These are phyloP conservation scores for Nyctibius grandis DNA, from an alignment of 2,797 vertebrate species.

Conservation along the genomic window DNA sequence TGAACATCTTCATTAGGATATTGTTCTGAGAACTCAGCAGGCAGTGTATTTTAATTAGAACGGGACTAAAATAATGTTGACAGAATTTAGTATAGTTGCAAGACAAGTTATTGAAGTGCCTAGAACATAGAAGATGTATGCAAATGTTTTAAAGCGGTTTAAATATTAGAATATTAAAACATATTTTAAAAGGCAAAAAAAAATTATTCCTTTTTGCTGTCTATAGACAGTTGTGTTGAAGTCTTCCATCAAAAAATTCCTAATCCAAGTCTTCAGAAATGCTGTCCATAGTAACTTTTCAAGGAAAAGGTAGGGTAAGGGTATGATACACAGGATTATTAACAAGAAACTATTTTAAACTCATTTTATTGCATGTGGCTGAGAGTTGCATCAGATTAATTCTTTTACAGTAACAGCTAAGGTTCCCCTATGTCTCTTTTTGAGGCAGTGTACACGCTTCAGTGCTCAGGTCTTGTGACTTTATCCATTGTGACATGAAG, in stretches of 20 bases:
- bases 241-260: neutral
- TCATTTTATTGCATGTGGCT: neutral
- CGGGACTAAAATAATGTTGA: slow-evolving; percentile 51
- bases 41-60: slow-evolving; percentile 59
- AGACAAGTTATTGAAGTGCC: slow-evolving; percentile 18
- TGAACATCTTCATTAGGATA: slow-evolving; percentile 38
- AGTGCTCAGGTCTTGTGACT: neutral
- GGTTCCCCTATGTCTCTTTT: neutral
- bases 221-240: neutral
- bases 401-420: neutral
- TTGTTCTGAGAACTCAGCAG: slow-evolving; percentile 55
- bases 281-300: neutral
- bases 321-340: neutral
- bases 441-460: neutral
- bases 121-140: neutral
- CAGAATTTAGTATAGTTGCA: slow-evolving; percentile 25
- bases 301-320: neutral
- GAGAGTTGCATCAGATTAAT: neutral
- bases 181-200: neutral
- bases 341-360: neutral
- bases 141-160: neutral
- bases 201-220: neutral
- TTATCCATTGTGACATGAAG: neutral
- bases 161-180: neutral
- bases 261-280: neutral